A percentile compares a stretch with the other conserved stretches of the same genome.
Conservation (phyloP, 2,888 invertebrate species). For the Pseudococcus longispinus region DNA sequence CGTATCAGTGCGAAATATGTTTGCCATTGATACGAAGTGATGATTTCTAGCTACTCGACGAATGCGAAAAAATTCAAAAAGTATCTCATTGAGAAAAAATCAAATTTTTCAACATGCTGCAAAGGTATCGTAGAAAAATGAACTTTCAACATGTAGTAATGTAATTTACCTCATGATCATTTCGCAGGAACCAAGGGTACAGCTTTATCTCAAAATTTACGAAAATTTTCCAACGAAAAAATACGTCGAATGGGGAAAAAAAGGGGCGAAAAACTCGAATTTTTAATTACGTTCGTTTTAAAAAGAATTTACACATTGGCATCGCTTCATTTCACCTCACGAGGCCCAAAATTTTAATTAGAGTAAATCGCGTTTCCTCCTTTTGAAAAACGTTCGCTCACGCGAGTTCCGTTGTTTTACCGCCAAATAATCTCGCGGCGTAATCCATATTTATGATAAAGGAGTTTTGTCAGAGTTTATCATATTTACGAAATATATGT, state of each 20-base stretch:
- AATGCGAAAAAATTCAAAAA: no score
- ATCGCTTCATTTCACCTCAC: conserved; percentile 10
- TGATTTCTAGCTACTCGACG: no score
- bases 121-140: not conserved
- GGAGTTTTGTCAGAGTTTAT: conserved; percentile 48
- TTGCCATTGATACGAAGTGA: not conserved
- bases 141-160: no score
- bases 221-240: not conserved
- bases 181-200: not conserved
- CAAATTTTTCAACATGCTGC: not conserved
- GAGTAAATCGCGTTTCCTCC: conserved; percentile 21
- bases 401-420: conserved; percentile 28
- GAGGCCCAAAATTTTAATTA: conserved; percentile 6
- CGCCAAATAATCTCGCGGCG: conserved; percentile 31
- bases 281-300: not conserved
- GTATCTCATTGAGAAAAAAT: not conserved
- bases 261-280: not conserved
- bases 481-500: conserved; percentile 51
- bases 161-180: not conserved
- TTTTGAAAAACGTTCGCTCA: conserved; percentile 26
- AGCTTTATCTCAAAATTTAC: not conserved
- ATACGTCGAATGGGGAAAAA: not conserved
- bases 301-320: not conserved
- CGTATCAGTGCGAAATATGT: conserved; percentile 4
- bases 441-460: conserved; percentile 47